Conservation (phyloP, 1,140 invertebrate species). For the Gonioctena quinquepunctata region DNA sequence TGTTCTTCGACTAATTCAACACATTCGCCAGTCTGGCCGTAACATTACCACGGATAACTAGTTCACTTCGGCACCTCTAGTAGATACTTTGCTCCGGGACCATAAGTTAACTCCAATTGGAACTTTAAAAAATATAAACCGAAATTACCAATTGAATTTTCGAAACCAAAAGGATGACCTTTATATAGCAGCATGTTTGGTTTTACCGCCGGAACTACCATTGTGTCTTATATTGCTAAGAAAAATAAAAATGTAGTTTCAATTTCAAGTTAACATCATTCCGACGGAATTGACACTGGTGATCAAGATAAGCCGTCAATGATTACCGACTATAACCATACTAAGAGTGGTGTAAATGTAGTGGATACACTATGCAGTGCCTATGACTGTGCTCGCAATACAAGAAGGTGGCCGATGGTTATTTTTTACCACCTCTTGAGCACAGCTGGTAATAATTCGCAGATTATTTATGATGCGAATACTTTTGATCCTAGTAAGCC, state of each 20-base stretch:
- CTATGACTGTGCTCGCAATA: constrained; percentile 49
- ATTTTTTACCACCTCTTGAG: neutral
- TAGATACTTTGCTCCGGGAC: neutral
- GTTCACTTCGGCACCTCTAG: neutral
- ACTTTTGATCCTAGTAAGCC: neutral
- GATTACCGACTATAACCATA: constrained; percentile 28
- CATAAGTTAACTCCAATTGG: neutral
- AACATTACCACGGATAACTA: neutral
- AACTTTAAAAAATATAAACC: neutral
- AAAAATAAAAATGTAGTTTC: neutral
- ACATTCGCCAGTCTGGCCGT: neutral
- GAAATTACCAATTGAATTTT: neutral
- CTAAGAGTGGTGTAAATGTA: constrained; percentile 34
- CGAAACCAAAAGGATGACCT: neutral
- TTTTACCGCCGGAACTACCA: neutral
- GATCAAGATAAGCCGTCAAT: constrained; percentile 47
- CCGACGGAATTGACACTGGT: neutral
- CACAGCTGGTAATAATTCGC: neutral
- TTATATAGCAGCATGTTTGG: too few species aligned
- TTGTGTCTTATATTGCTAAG: neutral
- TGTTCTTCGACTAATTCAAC: neutral
- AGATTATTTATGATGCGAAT: neutral
- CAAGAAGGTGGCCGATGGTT: constrained; percentile 52
- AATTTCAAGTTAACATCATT: neutral
- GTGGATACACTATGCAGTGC: constrained; percentile 52